Evolutionary conservation across 2,113 vertebrate species (phyloP).

Genomic region (Macaca fascicularis): T2T-MFA8v1.1 NC_088394.1:44833501-44834000

Average conservation of each 20-base stretch:
- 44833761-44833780: not conserved
- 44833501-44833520: not conserved
- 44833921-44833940: not conserved
- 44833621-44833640: not conserved
- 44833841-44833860: not conserved
- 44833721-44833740: not conserved
- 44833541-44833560: not conserved
- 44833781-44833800: not conserved
- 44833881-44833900: not conserved
- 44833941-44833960: not conserved
- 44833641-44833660: not conserved
- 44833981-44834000: not conserved
- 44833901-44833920: not conserved
- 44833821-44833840: not conserved
- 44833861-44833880: not conserved
- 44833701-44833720: not conserved
- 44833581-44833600: not conserved
- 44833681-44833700: not conserved
- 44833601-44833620: not conserved
- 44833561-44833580: not conserved
- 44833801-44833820: not conserved
- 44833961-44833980: not conserved
- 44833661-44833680: not conserved
- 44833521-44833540: not conserved
- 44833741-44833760: slow-evolving; percentile 37